These are phyloP conservation scores for Bettongia penicillata DNA, from an alignment of 2,113 vertebrate genomes.

Conservation along the genomic window DNA sequence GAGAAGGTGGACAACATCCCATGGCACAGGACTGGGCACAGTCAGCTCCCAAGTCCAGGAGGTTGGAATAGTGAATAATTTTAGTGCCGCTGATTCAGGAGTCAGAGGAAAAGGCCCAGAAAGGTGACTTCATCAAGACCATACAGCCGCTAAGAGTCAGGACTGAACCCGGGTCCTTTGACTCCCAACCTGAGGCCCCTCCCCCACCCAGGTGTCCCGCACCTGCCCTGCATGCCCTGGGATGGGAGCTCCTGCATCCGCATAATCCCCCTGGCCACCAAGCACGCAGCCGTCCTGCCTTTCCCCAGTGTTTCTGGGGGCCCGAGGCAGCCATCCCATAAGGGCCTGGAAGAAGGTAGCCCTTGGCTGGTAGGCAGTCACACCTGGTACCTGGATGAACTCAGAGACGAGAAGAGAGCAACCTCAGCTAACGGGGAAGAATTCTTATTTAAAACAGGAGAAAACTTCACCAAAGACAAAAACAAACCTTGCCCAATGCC, in stretches of 20 bases:
- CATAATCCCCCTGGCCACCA: no score
- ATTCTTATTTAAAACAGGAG: not conserved
- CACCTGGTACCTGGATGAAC: not conserved
- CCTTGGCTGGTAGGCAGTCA: not conserved
- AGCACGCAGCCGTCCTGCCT: no score
- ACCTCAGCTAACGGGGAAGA: not conserved
- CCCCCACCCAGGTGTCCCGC: no score
- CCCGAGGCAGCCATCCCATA: not conserved
- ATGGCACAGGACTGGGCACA: not conserved
- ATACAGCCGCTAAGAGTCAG: not conserved
- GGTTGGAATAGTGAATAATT: not conserved
- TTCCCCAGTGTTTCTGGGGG: no score
- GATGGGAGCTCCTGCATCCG: no score
- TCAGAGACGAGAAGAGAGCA: not conserved
- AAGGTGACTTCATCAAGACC: not conserved
- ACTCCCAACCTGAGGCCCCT: no score
- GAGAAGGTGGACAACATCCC: not conserved
- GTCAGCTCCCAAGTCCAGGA: not conserved
- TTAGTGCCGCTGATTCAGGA: not conserved
- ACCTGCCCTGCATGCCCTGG: not conserved
- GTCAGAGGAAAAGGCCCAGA: not conserved
- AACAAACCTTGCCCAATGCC: not conserved
- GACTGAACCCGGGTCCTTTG: not conserved
- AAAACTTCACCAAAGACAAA: not conserved
- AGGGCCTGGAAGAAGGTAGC: not conserved